These are phyloP conservation scores for Pleuronectes platessa DNA, from an alignment of 2,113 vertebrate species.

Conservation along the genomic window DNA sequence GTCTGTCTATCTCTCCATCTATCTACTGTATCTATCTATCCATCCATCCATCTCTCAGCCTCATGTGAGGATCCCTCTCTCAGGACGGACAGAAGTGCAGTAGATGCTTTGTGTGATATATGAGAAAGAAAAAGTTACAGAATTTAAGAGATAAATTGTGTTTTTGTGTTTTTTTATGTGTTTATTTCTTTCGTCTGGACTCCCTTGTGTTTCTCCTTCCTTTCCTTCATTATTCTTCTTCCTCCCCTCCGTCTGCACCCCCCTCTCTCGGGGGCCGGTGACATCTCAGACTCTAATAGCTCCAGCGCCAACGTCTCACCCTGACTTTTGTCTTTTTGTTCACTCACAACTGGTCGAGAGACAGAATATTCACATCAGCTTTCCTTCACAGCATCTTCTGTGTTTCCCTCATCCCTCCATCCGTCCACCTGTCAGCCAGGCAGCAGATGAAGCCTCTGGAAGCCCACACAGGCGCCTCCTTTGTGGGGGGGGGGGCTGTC, in stretches of 20 bases:
- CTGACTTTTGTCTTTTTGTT: conserved; percentile 16
- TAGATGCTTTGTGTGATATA: too few relatives aligned
- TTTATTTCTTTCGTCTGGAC: not conserved
- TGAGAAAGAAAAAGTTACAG: too few relatives aligned
- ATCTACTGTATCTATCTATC: too few relatives aligned
- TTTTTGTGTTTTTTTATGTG: not conserved
- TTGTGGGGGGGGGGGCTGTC: conserved; percentile 31
- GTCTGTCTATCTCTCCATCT: too few relatives aligned
- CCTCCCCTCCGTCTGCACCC: not conserved
- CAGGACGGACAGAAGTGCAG: too few relatives aligned
- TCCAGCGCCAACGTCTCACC: conserved; percentile 2
- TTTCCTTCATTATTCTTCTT: not conserved
- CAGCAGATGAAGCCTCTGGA: conserved; percentile 12
- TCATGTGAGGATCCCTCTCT: too few relatives aligned
- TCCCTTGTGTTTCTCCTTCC: conserved; percentile 8
- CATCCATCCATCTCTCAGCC: too few relatives aligned
- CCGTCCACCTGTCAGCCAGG: conserved; percentile 37
- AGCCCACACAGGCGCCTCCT: conserved; percentile 32
- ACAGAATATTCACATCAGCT: not conserved
- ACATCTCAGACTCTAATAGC: conserved; percentile 41
- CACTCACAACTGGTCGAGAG: conserved; percentile 24
- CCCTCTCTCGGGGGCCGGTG: not conserved
- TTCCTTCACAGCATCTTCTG: conserved; percentile 14
- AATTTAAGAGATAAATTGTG: too few relatives aligned
- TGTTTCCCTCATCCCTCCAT: conserved; percentile 13